Base-by-base conservation (phyloP, 2,888 invertebrate species). In the Macaria notata region DNA sequence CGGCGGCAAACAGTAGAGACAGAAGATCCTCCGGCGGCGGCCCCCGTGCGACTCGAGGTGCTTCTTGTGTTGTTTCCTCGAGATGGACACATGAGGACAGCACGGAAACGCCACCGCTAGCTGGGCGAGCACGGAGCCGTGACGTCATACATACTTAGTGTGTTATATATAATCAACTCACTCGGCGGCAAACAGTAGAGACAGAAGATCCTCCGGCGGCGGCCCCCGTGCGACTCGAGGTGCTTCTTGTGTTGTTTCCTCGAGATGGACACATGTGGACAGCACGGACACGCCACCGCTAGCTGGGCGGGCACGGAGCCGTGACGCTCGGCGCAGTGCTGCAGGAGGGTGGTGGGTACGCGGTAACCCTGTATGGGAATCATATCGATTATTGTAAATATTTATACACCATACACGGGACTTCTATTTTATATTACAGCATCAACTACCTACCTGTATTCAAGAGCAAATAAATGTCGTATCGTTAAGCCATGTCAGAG, bases 161-260 rank as follows among this genome's bases (percentile, higher is more conserved):
- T 4, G 33, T 33, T 33, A 33, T n/a, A 33, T 33, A 33, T 33
- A 33, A 33, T 33, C 33, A 33, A 83, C 83, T 81, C 6, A 88
- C 89, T 46, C 0, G 80, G 72, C 0, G 88, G 89, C 4, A 89
- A 48, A 44, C 90, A 89, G 69, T 88, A 90, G 4, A 72, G 45
- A 52, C 90, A 91, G 79, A 86, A 89, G 71, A 91, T 85, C 72
- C 87, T 72, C 36, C 80, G 85, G 0, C 78, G 61, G 3, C 76
- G 59, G 1, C 83, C 78, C 65, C 78, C 80, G 66, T 91, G 90
- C 0, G 74, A 52, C 54, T 84, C 83, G 1, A 91, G 70, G 4
- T 91, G 90, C 7, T 84, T 84, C 78, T 88, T 88, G 68, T 88
- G 89, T 0, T 83, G 86, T 61, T 88, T 88, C 46, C 86, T 65